Evolutionary conservation across 2,113 vertebrate species (phyloP), one percentile per base, ranked within the genome.

Genomic region (Sylvietta virens): DNA sequence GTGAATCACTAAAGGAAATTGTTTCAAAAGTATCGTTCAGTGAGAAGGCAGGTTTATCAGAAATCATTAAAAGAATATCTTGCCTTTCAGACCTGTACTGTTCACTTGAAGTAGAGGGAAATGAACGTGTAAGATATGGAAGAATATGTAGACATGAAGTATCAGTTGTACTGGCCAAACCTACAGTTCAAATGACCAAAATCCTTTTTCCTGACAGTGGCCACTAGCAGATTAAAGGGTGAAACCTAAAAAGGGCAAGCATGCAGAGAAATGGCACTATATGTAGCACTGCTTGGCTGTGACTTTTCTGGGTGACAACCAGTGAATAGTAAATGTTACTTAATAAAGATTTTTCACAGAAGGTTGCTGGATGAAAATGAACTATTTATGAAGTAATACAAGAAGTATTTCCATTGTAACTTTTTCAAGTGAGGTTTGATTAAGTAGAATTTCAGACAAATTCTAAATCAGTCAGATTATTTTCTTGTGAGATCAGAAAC

Each of bases 1-100:
- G 86, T 96, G 94, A 94, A 96, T 95, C 93, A 97, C 62, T 5
- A 12, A 83, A 92, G 87, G 84, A 92, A 95, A 91, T 61, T 3
- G 67, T 82, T 94, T 94, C 64, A 28, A 76, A 93, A 82, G 70
- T 62, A 44, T 8, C 3, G 30, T 78, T 94, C 73, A 84, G 58
- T 71, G 57, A 91, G 71, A 72, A 73, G 50, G 54, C 66, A 93
- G 27, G 42, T 85, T 95, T 86, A 58, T 78, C 88, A 91, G 80
- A 83, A 74, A 69, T 57, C 57, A 88, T 81, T 76, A 72, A 58
- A 90, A 90, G 19, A 48, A 60, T 65, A 85, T 66, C n/a, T 72
- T 74, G 30, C 45, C 22, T 88, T 93, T 90, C 79, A 62, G 28
- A 84, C 31, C 33, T 65, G 42, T 37, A 62, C 26, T 1, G 3